Evolutionary conservation across 2,113 vertebrate species (phyloP).

Genomic region (Cephalopterus ornatus): DNA sequence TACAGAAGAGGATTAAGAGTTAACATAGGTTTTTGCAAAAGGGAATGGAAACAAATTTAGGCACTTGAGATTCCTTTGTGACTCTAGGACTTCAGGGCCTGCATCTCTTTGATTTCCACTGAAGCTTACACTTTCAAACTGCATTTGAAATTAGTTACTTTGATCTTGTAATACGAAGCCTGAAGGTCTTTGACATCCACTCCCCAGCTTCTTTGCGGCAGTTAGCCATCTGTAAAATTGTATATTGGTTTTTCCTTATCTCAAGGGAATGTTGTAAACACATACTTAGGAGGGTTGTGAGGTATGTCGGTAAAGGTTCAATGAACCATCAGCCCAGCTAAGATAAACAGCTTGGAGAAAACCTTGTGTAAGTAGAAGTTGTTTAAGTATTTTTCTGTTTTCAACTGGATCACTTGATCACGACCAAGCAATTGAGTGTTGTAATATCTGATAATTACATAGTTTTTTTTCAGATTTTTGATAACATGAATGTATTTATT

Average conservation of each 20-base stretch:
- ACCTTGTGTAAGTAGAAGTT: background rate
- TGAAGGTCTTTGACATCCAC: background rate
- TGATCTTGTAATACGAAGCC: background rate
- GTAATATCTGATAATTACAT: background rate
- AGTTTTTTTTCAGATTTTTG: background rate
- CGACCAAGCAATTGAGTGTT: background rate
- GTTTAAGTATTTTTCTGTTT: background rate
- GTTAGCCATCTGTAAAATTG: background rate
- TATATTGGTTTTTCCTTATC: background rate
- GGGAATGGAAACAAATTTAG: background rate
- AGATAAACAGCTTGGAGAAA: background rate
- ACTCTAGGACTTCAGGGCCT: background rate
- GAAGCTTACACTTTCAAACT: background rate
- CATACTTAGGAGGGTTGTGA: background rate
- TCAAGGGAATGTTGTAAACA: background rate
- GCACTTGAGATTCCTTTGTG: background rate
- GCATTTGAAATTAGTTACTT: background rate
- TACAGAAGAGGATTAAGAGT: background rate
- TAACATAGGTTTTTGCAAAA: background rate
- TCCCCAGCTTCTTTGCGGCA: background rate
- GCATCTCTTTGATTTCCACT: background rate
- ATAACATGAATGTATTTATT: too few relatives aligned
- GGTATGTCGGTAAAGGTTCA: background rate
- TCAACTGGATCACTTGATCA: background rate
- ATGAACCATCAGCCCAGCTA: background rate